phyloP scores from a whole-genome alignment of 2,797 vertebrate species.

The Molossus alvarezi region DNA sequence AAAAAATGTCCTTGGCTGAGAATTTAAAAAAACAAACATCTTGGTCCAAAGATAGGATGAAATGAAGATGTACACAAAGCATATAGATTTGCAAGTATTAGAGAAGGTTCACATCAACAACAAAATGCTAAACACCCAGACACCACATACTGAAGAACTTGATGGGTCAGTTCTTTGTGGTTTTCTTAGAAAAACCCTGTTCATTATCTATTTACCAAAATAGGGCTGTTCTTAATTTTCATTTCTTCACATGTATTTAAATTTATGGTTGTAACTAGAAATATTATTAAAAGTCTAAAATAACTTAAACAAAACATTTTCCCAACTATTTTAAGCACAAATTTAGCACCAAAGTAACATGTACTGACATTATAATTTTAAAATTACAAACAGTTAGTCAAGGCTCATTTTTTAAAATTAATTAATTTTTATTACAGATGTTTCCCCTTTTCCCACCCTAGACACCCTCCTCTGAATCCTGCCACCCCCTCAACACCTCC shows the following conservation, averaged over 20 bases:
- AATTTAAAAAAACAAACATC: neutral
- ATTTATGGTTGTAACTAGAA: conserved; percentile 67
- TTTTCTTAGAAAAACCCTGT: conserved; percentile 67
- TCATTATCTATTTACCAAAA: conserved; percentile 75
- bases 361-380: conserved; percentile 49
- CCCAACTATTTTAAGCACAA: conserved; percentile 64
- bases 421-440: no score
- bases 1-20: no score
- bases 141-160: neutral
- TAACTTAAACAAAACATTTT: conserved; percentile 71
- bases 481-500: no score
- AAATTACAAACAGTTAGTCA: conserved; percentile 56
- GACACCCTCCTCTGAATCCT: no score
- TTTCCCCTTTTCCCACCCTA: no score
- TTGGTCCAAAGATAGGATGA: neutral
- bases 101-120: conserved; percentile 22
- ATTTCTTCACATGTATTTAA: conserved; percentile 66
- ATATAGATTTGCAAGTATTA: neutral
- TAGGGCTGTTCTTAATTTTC: conserved; percentile 67
- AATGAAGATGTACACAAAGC: neutral
- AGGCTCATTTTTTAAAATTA: neutral
- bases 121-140: neutral
- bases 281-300: conserved; percentile 59
- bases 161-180: conserved; percentile 38
- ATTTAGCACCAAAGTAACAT: conserved; percentile 37